These are phyloP conservation scores for Mareca strepera DNA, from an alignment of 2,797 vertebrate genomes.

Conservation along the genomic window DNA sequence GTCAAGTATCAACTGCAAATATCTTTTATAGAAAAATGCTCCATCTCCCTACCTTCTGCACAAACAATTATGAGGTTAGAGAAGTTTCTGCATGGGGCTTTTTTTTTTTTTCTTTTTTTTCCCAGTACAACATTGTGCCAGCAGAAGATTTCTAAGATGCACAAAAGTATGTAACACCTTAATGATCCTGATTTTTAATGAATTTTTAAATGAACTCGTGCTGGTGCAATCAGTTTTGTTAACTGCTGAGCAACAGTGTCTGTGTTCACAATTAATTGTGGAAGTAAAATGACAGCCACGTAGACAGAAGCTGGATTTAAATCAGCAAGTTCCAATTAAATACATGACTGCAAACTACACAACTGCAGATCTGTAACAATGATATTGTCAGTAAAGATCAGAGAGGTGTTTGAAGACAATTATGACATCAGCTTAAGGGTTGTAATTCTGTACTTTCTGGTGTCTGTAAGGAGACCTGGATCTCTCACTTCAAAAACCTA, in stretches of 20 bases:
- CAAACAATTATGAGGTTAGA: neutral
- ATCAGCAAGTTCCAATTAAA: slow-evolving; percentile 1
- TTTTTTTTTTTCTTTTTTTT: neutral
- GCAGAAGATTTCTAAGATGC: neutral
- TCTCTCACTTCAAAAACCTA: neutral
- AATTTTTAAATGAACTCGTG: slow-evolving; percentile 13
- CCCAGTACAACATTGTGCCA: neutral
- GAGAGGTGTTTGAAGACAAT: slow-evolving; percentile 17
- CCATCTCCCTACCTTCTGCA: neutral
- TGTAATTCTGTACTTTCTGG: neutral
- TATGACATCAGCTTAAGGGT: neutral
- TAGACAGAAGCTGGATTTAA: slow-evolving; percentile 29
- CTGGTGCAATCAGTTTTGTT: neutral
- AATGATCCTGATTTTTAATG: neutral
- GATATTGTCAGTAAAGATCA: slow-evolving; percentile 8
- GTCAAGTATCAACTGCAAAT: neutral
- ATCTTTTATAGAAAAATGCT: neutral
- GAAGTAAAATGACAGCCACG: neutral
- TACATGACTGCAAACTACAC: neutral
- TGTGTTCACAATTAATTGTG: neutral
- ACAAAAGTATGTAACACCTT: neutral
- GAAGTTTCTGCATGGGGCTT: neutral
- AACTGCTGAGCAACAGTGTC: neutral
- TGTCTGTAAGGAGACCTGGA: neutral
- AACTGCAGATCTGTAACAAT: neutral